Conservation (phyloP, 2,888 invertebrate species). For the Xylophagus ater region DNA sequence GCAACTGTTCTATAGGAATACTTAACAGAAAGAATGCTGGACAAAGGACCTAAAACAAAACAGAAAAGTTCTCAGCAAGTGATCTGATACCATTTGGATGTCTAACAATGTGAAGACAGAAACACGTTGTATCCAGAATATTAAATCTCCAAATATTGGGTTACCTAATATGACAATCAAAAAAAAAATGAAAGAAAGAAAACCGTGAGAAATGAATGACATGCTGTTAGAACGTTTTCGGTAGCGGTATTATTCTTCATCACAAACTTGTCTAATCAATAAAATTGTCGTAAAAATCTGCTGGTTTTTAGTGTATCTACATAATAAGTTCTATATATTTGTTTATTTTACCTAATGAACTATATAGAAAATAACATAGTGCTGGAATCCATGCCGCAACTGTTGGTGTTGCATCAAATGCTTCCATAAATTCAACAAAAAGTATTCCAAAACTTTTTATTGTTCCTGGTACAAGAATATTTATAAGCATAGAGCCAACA, state of each 20-base stretch:
- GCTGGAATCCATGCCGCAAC: slow-evolving; percentile 78
- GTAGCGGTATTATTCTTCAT: not conserved
- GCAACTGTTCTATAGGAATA: slow-evolving; percentile 78
- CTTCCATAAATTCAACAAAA: slow-evolving; percentile 69
- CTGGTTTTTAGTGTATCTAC: not conserved
- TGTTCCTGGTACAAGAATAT: slow-evolving; percentile 75
- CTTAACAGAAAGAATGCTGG: slow-evolving; percentile 71
- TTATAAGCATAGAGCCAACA: slow-evolving; percentile 65
- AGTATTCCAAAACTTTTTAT: slow-evolving; percentile 82
- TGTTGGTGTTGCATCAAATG: slow-evolving; percentile 60
- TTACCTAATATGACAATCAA: slow-evolving; percentile 16
- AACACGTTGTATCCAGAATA: slow-evolving; percentile 8
- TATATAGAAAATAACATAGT: slow-evolving; percentile 77
- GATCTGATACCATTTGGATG: slow-evolving; percentile 12
- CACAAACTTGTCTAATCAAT: not conserved
- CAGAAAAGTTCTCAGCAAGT: slow-evolving; percentile 10
- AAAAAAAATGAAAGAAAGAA: slow-evolving; percentile 12
- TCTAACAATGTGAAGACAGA: slow-evolving; percentile 10
- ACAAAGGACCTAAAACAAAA: slow-evolving; percentile 58
- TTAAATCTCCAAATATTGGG: slow-evolving; percentile 10
- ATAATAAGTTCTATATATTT: not conserved
- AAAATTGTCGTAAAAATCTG: not conserved
- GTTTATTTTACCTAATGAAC: slow-evolving; percentile 58
- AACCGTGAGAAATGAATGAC: slow-evolving; percentile 15
- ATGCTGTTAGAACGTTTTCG: slow-evolving; percentile 8